Evolutionary conservation across 2,797 vertebrate species (phyloP), one percentile per base, ranked within the genome.

Genomic region (Acanthopagrus latus): DNA sequence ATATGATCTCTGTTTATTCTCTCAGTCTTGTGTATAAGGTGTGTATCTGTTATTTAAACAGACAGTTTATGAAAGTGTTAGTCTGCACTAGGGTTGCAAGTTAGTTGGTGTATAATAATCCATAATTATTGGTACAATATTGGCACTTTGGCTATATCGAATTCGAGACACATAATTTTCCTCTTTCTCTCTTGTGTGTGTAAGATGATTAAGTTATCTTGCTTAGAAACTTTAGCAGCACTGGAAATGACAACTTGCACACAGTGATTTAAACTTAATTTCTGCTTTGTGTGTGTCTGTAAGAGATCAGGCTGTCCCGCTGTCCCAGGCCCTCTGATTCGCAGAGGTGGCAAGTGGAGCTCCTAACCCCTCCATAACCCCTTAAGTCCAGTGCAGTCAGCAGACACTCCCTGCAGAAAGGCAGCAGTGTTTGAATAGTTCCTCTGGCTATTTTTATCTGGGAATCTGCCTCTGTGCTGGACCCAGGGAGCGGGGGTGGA

Each of bases 371-470:
- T 83, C 86, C 91, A 84, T 94, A 86, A 94, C 92, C 93, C 87
- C 88, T 86, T 63, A 59, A 90, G 91, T 81, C 87, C 82, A 87
- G 87, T 79, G 73, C 69, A 90, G 84, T 89, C 87, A 88, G 88
- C 87, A 87, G 90, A 92, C 91, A 91, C 89, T 93, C 88, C 89
- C 89, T 83, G 56, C 89, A 92, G 90, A 92, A 91, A 92, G 82
- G 82, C 91, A 92, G 91, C 91, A 88, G 88, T 91, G 91, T 92
- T 93, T 90, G 92, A 93, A 94, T 94, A 94, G 88, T 94, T 93
- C 88, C 91, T 86, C 85, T 74, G 67, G 91, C 93, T 95, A 94
- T 95, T 94, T 94, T 91, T 94, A 93, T 94, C 93, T 94, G 93
- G 93, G 94, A 94, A 94, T 94, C 92, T 93, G 93, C 90, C 85